Conservation (phyloP, 2,113 vertebrate genomes). For the Daubentonia madagascariensis region DNA sequence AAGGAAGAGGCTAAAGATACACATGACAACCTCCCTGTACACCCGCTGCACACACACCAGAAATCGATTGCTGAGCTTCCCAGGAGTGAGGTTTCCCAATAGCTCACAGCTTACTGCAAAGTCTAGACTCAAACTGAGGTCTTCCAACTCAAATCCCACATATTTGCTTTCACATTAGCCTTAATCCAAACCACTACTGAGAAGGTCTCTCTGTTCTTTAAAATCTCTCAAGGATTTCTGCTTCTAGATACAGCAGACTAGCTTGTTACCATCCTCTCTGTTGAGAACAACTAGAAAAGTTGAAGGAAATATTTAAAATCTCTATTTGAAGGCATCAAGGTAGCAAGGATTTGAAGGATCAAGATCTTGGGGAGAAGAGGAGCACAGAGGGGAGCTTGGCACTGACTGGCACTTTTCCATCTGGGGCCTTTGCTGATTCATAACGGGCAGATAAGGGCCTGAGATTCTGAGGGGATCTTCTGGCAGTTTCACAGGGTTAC, state of each 20-base stretch:
- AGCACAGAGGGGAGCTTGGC: background rate
- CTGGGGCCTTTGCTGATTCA: background rate
- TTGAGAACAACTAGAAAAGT: background rate
- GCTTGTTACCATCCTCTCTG: background rate
- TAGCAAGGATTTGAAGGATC: background rate
- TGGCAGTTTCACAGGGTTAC: background rate
- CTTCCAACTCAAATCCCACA: background rate
- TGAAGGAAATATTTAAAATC: background rate
- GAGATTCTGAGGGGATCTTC: background rate
- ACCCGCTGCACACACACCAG: background rate
- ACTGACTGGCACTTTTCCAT: background rate
- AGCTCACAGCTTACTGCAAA: background rate
- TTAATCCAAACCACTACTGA: background rate
- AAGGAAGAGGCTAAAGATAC: background rate
- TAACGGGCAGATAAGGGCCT: background rate
- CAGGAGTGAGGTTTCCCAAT: background rate
- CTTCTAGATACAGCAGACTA: background rate
- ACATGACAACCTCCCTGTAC: background rate
- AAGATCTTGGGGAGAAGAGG: background rate
- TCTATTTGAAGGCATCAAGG: background rate
- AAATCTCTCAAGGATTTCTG: background rate
- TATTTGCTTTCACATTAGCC: background rate
- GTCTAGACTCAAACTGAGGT: background rate
- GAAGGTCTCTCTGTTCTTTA: background rate
- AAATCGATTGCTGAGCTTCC: background rate